These are phyloP conservation scores for Machimus rusticus DNA, from an alignment of 2,888 invertebrate genomes.

Conservation along the genomic window DNA sequence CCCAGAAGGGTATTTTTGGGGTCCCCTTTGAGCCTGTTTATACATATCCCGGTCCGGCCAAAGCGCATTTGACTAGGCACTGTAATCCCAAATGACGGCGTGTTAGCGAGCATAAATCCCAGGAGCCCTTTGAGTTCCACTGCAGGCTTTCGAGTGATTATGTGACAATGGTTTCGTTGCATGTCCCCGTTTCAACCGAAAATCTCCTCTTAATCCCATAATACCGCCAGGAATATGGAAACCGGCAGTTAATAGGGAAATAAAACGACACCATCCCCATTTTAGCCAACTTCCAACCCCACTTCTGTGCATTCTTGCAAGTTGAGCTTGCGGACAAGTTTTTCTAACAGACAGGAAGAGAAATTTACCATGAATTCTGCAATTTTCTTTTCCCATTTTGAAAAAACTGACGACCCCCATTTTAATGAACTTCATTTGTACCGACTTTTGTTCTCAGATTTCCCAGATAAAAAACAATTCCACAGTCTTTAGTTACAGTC, in stretches of 20 bases:
- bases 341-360: background rate
- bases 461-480: background rate
- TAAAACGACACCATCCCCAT: background rate
- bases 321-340: background rate
- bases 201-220: slow-evolving; percentile 22
- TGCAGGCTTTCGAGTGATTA: slow-evolving; percentile 19
- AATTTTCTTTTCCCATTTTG: background rate
- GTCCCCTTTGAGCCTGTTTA: slow-evolving; percentile 5
- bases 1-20: background rate
- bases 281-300: background rate
- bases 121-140: slow-evolving; percentile 19
- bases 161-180: slow-evolving; percentile 33
- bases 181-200: slow-evolving; percentile 11
- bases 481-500: background rate
- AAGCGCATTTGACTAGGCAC: slow-evolving; percentile 8
- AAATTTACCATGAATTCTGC: background rate
- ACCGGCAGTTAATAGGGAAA: background rate
- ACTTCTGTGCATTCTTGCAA: background rate
- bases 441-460: background rate
- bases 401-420: background rate
- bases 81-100: slow-evolving; percentile 31
- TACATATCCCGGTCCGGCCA: background rate
- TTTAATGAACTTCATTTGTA: background rate
- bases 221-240: background rate
- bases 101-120: slow-evolving; percentile 10